Evolutionary conservation across 2,797 vertebrate genomes (phyloP).

Genomic region (Acrossocheilus wenchowensis): DNA sequence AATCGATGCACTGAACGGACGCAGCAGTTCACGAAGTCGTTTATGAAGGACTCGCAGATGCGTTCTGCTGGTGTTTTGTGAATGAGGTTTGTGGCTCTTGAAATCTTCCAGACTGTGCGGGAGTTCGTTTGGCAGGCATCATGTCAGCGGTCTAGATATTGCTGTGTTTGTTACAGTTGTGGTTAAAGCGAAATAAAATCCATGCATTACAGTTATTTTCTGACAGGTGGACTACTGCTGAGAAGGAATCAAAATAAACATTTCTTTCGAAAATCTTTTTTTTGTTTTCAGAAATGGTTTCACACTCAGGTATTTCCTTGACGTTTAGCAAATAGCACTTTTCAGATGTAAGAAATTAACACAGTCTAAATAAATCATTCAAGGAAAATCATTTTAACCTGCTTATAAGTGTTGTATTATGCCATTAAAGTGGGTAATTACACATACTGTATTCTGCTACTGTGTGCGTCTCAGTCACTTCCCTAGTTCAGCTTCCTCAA

Average conservation of each 20-base stretch:
- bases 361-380: constrained; percentile 23
- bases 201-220: background rate
- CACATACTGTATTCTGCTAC: background rate
- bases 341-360: constrained; percentile 35
- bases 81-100: constrained; percentile 23
- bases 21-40: background rate
- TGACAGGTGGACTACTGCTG: constrained; percentile 17
- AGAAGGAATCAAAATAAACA: background rate
- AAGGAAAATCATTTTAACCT: constrained; percentile 21
- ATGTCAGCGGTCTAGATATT: constrained; percentile 4
- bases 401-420: constrained; percentile 36
- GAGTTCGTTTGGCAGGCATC: background rate
- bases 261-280: background rate
- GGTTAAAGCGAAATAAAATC: constrained; percentile 4
- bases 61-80: background rate
- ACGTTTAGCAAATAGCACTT: constrained; percentile 44
- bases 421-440: constrained; percentile 40
- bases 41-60: background rate
- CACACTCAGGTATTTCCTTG: constrained; percentile 39
- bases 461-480: background rate
- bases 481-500: background rate
- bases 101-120: background rate
- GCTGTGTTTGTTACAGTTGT: constrained; percentile 20
- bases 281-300: constrained; percentile 26
- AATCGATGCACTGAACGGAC: background rate